A percentile compares a stretch with the other conserved stretches of the same genome.
Evolutionary conservation across 2,888 invertebrate species (phyloP).

Genomic region (Agriopis leucophaearia): DNA sequence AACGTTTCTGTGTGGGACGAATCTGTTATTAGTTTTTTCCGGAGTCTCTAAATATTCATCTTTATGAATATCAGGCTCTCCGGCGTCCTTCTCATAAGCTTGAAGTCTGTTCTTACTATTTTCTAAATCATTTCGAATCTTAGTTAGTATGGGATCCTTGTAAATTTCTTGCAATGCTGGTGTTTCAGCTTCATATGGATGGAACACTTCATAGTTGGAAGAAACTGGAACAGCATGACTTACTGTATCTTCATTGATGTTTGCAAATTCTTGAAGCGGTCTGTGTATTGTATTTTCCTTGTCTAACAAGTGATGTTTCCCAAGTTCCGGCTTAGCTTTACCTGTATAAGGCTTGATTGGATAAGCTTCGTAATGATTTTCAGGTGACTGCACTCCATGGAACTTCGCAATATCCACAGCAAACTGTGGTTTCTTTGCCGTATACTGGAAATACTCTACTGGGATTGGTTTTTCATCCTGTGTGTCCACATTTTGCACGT

Average conservation of each 20-base stretch:
- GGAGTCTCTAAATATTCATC: slow-evolving; percentile 75
- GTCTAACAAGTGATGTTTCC: slow-evolving; percentile 69
- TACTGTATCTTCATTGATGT: slow-evolving; percentile 52
- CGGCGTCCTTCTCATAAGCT: slow-evolving; percentile 71
- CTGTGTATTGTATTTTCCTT: slow-evolving; percentile 56
- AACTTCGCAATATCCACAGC: slow-evolving; percentile 73
- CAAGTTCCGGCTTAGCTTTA: slow-evolving; percentile 63
- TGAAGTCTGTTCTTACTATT: slow-evolving; percentile 67
- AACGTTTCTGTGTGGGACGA: slow-evolving; percentile 69
- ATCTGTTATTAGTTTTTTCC: slow-evolving; percentile 69
- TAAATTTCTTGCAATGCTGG: slow-evolving; percentile 71
- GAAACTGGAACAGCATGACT: slow-evolving; percentile 60
- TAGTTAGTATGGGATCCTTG: slow-evolving; percentile 70
- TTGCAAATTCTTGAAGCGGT: slow-evolving; percentile 66
- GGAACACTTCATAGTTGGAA: slow-evolving; percentile 74
- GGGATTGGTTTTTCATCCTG: slow-evolving; percentile 56
- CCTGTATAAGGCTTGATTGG: slow-evolving; percentile 70
- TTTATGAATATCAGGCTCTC: slow-evolving; percentile 65
- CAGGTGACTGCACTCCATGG: slow-evolving; percentile 73
- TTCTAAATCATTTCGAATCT: slow-evolving; percentile 70
- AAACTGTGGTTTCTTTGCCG: slow-evolving; percentile 77
- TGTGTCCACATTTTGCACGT: slow-evolving; percentile 22
- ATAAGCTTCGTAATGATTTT: slow-evolving; percentile 69
- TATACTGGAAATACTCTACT: slow-evolving; percentile 73
- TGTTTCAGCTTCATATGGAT: slow-evolving; percentile 77